Evolutionary conservation across 2,113 vertebrate species (phyloP), one percentile per base, ranked within the genome.

Genomic region (Spermophilus dauricus): DNA sequence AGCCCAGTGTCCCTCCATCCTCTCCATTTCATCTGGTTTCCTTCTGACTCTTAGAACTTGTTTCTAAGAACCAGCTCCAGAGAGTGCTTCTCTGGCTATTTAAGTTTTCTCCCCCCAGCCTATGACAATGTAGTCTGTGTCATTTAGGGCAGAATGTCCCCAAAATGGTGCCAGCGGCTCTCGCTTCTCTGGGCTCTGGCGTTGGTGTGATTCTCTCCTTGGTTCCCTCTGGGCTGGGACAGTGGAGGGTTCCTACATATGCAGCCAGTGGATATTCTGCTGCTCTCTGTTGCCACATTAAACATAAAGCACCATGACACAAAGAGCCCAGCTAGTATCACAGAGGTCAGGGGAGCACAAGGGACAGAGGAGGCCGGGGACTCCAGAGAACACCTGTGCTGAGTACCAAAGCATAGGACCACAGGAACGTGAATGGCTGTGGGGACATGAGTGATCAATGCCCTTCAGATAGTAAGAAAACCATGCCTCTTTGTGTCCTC

Each of bases 1-100:
- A 45, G 34, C 28, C 18, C 5, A 56, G 1, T 24, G 8, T 17
- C 45, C 2, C 53, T 0, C 24, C 3, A 0, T 4, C 8, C 11
- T 48, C 22, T 72, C 5, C 63, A 8, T 9, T 3, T 5, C 45
- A 45, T 78, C 7, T 86, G 48, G 6, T 39, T 84, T 93, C 73
- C 7, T 28, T 58, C 53, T 77, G 32, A 73, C 0, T 37, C 13
- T 17, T 30, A 28, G 72, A 76, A n/a, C 37, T 34, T 65, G 17
- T 80, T 24, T 84, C 20, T 11, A 63, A 88, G 14, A 67, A 61
- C 37, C 28, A 70, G 39, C 45, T 61, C 18, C 67, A 56, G 45
- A 32, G 39, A 28, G 4, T 26, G 20, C 45, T 67, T 32, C 10
- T 61, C 58, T 22, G 58, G 58, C 58, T 61, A 22, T 42, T 5